Percentiles rank a stretch among this genome's conserved stretches.
Evolutionary conservation across 2,797 vertebrate species (phyloP).

Genomic region (Peromyscus eremicus): DNA sequence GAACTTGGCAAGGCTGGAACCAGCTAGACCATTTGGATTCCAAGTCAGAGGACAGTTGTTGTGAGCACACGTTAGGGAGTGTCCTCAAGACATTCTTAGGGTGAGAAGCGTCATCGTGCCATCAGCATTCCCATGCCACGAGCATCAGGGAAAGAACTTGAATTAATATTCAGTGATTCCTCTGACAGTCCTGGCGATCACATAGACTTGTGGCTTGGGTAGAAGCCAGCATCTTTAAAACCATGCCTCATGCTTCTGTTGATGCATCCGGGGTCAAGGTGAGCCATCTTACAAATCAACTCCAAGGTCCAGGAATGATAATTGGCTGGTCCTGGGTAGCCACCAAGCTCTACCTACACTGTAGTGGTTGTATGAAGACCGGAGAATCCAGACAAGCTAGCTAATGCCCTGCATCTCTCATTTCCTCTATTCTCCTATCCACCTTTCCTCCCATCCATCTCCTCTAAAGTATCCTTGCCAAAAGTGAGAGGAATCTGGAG

Average conservation of each 20-base stretch:
- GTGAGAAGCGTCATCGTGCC: background rate
- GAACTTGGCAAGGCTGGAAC: background rate
- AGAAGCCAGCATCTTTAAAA: conserved; percentile 15
- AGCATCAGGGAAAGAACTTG: background rate
- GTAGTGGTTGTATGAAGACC: background rate
- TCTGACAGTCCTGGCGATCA: background rate
- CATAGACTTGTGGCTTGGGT: background rate
- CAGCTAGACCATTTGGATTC: background rate
- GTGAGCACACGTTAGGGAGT: background rate
- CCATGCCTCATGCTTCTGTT: background rate
- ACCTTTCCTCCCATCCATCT: background rate
- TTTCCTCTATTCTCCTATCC: background rate
- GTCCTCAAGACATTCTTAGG: background rate
- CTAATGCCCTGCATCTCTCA: background rate
- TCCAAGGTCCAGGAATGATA: background rate
- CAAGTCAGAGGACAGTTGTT: background rate
- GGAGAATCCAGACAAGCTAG: background rate
- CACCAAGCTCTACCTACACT: background rate
- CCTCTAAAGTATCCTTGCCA: conserved; percentile 18
- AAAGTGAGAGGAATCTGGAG: background rate
- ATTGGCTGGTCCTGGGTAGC: background rate
- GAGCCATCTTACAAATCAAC: background rate
- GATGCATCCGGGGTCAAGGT: background rate
- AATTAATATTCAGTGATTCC: background rate
- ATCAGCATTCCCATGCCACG: background rate